Evolutionary conservation across 2,797 vertebrate species (phyloP), one percentile per base, ranked within the genome.

Genomic region (Pangasius sanitwongsei): DNA sequence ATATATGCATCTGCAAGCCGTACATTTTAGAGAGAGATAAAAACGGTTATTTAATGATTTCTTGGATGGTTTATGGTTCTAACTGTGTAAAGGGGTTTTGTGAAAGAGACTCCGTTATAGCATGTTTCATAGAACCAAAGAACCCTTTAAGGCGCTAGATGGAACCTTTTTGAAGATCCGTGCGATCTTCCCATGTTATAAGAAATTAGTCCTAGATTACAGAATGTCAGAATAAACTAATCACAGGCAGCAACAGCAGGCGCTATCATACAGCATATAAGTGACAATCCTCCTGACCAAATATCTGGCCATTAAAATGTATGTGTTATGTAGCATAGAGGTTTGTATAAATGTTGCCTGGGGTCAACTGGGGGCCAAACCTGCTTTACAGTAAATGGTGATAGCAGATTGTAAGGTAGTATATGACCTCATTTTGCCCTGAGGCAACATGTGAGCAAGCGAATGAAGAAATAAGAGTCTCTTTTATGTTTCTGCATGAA

Each of bases 401-500:
- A 84, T 50, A 84, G 61, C 37, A 65, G 83, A 53, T 48, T 83
- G 25, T n/a, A 12, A 23, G 28, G 83, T 34, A 69, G 9, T 53
- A 23, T 31, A 69, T 84, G 83, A 67, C 82, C 82, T 83, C 41
- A 65, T 83, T 67, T n/a, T 83, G 81, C 41, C 25, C 81, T 50
- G 28, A 83, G 41, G 82, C 23, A 83, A 48, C 25, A 83, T 20
- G 48, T 63, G 80, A 65, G 53, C 25, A 37, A 59, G 34, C 23
- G 20, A 37, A 3, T 41, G 53, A 82, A 59, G 20, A 82, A 82
- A 82, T 37, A n/a, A 28, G 28, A 65, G 41, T 31, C 41, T 83
- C 57, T 83, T 83, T 83, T 65, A 83, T 83, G 59, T 67, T 83
- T n/a, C 41, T 48, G 41, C 59, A 83, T 83, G 82, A 83, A 83